Conservation (phyloP, 2,797 vertebrate species). For the Rhinophrynus dorsalis region DNA sequence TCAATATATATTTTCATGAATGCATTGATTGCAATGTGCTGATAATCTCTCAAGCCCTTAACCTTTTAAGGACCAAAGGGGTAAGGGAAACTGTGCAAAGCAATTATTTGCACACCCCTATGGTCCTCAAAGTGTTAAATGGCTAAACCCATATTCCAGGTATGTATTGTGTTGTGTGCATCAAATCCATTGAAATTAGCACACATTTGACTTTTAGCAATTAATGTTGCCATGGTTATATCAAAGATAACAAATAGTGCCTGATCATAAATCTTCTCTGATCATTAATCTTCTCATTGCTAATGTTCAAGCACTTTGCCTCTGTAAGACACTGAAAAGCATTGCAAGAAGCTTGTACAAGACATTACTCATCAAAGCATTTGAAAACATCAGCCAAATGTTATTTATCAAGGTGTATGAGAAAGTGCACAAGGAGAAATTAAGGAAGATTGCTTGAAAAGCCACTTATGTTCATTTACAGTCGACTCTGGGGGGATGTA, state of each 20-base stretch:
- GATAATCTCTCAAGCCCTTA: too few relatives aligned
- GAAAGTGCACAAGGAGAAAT: slow-evolving; percentile 21
- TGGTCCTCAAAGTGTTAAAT: too few relatives aligned
- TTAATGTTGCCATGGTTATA: slow-evolving; percentile 46
- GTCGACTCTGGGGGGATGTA: too few relatives aligned
- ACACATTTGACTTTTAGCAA: slow-evolving; percentile 24
- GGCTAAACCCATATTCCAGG: neutral
- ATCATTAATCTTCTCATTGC: slow-evolving; percentile 47
- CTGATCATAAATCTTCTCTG: slow-evolving; percentile 47
- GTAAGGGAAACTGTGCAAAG: too few relatives aligned
- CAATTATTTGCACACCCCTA: too few relatives aligned
- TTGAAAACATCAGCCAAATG: slow-evolving; percentile 39
- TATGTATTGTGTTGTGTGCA: slow-evolving; percentile 1
- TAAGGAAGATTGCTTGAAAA: slow-evolving; percentile 5
- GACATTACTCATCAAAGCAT: slow-evolving; percentile 46
- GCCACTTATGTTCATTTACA: neutral
- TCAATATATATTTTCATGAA: too few relatives aligned
- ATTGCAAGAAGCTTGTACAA: slow-evolving; percentile 25
- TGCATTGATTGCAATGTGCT: too few relatives aligned
- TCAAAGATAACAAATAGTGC: slow-evolving; percentile 49
- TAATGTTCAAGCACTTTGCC: slow-evolving; percentile 38
- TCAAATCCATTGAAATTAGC: slow-evolving; percentile 15
- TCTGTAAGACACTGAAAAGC: slow-evolving; percentile 29
- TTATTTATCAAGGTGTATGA: slow-evolving; percentile 44
- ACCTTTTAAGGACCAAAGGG: too few relatives aligned